Conservation (phyloP, 64 coral and sea anemone species). For the Montipora capricornis region DNA sequence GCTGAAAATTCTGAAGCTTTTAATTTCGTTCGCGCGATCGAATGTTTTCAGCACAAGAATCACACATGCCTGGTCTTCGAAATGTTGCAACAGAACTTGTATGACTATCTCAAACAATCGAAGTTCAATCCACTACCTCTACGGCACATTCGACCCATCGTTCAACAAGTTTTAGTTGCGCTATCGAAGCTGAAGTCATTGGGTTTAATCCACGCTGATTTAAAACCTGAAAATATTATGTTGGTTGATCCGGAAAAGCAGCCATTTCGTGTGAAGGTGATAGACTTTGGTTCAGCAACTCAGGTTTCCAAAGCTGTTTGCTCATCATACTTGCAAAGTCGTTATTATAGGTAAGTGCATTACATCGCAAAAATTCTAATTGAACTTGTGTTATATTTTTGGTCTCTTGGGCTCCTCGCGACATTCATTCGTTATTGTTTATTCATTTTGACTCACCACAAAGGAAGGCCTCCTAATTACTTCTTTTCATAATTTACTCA, state of each 20-base stretch:
- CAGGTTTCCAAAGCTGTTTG: conserved; percentile 97
- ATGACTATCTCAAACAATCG: conserved; percentile 98
- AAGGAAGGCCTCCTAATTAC: too few species aligned
- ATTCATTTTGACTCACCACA: too few species aligned
- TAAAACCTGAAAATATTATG: conserved; percentile 99
- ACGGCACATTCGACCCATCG: conserved; percentile 92
- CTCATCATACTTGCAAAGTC: conserved; percentile 95
- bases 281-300: conserved; percentile 98
- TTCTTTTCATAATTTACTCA: neutral
- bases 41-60: conserved; percentile 96
- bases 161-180: conserved; percentile 96
- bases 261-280: conserved; percentile 96
- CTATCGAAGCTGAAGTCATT: conserved; percentile 92
- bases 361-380: conserved; percentile 7
- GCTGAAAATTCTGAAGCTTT: conserved; percentile 98
- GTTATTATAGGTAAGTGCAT: conserved; percentile 94
- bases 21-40: conserved; percentile 98
- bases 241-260: conserved; percentile 95
- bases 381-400: neutral
- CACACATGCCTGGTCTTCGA: conserved; percentile 98
- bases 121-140: conserved; percentile 94
- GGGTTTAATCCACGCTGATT: conserved; percentile 93
- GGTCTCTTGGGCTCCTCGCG: neutral
- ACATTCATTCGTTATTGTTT: too few species aligned
- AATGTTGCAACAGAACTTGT: conserved; percentile 95